phyloP scores from a whole-genome alignment of 2,797 vertebrate genomes.

The Scarus forsteni region DNA sequence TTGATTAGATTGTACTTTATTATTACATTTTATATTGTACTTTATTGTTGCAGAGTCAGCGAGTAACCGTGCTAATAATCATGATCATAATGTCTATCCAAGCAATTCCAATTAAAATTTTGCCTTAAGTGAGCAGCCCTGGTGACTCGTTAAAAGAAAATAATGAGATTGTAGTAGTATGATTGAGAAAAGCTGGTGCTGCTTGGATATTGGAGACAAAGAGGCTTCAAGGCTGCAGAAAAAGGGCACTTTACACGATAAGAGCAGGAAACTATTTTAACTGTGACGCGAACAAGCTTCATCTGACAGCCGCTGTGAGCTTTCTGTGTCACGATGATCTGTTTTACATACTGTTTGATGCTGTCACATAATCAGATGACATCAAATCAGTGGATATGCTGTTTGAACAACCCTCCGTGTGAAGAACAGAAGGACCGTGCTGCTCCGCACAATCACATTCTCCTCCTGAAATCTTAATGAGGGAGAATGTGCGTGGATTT shows the following conservation, averaged over 20 bases:
- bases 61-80: no score
- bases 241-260: slow-evolving; percentile 15
- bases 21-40: no score
- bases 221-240: slow-evolving; percentile 15
- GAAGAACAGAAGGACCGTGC: slow-evolving; percentile 6
- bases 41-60: no score
- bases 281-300: slow-evolving; percentile 16
- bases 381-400: slow-evolving; percentile 4
- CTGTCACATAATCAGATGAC: background rate
- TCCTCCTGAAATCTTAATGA: slow-evolving; percentile 73
- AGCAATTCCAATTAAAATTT: no score
- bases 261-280: slow-evolving; percentile 3
- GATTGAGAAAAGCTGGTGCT: slow-evolving; percentile 29
- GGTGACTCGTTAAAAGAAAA: no score
- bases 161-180: background rate
- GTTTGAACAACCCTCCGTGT: slow-evolving; percentile 7
- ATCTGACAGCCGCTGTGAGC: background rate
- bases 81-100: no score
- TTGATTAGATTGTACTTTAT: no score
- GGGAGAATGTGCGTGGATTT: slow-evolving; percentile 32
- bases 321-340: slow-evolving; percentile 10
- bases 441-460: slow-evolving; percentile 33
- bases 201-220: slow-evolving; percentile 28
- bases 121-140: no score
- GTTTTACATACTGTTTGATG: slow-evolving; percentile 8